A percentile compares a stretch with the other conserved stretches of the same genome.
phyloP scores from a whole-genome alignment of 1,140 invertebrate genomes.

The Drosophila santomea region DNA sequence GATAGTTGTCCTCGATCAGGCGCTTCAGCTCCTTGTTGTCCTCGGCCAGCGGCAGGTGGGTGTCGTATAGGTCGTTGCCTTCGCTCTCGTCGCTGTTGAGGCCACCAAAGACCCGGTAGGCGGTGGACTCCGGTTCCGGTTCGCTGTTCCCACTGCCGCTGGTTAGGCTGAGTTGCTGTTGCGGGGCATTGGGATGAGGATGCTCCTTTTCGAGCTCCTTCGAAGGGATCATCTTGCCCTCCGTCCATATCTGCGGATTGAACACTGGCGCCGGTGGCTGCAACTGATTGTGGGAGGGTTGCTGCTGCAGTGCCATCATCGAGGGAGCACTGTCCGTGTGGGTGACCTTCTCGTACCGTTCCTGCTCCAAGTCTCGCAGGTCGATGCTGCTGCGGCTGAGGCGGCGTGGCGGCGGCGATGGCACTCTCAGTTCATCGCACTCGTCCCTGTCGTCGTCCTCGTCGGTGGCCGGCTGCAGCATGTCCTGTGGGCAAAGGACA shows the following conservation, averaged over 20 bases:
- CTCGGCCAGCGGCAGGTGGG: slow-evolving; percentile 77
- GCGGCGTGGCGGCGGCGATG: slow-evolving; percentile 81
- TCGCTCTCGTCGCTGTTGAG: slow-evolving; percentile 79
- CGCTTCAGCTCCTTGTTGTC: slow-evolving; percentile 84
- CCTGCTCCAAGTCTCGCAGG: slow-evolving; percentile 82
- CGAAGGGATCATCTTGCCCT: slow-evolving; percentile 23
- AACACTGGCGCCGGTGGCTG: slow-evolving; percentile 66
- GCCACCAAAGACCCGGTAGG: slow-evolving; percentile 71
- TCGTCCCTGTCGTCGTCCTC: slow-evolving; percentile 84
- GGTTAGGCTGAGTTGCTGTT: slow-evolving; percentile 64
- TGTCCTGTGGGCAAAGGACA: slow-evolving; percentile 59
- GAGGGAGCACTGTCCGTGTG: slow-evolving; percentile 84
- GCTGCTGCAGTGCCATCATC: slow-evolving; percentile 81
- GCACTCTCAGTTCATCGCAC: slow-evolving; percentile 82
- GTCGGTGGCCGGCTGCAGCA: slow-evolving; percentile 79
- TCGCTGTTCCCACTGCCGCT: slow-evolving; percentile 72
- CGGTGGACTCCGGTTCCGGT: slow-evolving; percentile 60
- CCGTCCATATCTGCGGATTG: slow-evolving; percentile 70
- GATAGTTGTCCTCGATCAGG: slow-evolving; percentile 83
- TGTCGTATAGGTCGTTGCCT: slow-evolving; percentile 74
- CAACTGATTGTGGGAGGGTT: slow-evolving; percentile 48
- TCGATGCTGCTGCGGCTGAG: slow-evolving; percentile 84
- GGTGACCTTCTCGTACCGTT: slow-evolving; percentile 83
- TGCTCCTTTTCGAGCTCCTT: slow-evolving; percentile 10
- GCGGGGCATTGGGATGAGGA: slow-evolving; percentile 7